These are phyloP conservation scores for Aviceda subcristata DNA, from an alignment of 2,113 vertebrate species.

Conservation along the genomic window DNA sequence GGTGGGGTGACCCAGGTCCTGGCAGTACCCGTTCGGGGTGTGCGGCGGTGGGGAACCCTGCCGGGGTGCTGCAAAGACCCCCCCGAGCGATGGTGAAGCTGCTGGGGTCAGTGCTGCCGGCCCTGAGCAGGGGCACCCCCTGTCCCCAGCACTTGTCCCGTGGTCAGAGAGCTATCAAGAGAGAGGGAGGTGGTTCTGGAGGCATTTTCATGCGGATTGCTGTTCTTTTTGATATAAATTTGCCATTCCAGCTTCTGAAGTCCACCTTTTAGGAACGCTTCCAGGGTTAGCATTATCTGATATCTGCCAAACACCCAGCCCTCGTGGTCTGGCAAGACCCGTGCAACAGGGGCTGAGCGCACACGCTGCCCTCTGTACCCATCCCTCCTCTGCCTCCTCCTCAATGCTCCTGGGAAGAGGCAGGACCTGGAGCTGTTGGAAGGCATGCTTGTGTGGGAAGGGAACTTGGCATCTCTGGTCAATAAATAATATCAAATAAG, in stretches of 20 bases:
- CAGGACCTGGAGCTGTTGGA: not conserved
- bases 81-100: fast-evolving
- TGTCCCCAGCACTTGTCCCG: fast-evolving
- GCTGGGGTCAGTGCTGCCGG: not conserved
- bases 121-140: fast-evolving
- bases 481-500: not conserved
- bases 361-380: not conserved
- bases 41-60: not conserved
- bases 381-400: not conserved
- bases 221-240: not conserved
- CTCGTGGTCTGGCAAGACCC: not conserved
- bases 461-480: not conserved
- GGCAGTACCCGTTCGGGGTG: fast-evolving
- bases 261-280: not conserved
- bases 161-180: not conserved
- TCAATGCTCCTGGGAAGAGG: not conserved
- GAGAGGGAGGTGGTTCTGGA: not conserved
- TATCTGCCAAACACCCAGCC: not conserved
- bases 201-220: not conserved
- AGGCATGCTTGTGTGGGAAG: not conserved
- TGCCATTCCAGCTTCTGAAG: not conserved
- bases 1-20: not conserved
- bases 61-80: not conserved
- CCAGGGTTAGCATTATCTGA: not conserved
- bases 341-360: not conserved